Conservation (phyloP, 2,113 vertebrate species). For the Oceanites oceanicus region DNA sequence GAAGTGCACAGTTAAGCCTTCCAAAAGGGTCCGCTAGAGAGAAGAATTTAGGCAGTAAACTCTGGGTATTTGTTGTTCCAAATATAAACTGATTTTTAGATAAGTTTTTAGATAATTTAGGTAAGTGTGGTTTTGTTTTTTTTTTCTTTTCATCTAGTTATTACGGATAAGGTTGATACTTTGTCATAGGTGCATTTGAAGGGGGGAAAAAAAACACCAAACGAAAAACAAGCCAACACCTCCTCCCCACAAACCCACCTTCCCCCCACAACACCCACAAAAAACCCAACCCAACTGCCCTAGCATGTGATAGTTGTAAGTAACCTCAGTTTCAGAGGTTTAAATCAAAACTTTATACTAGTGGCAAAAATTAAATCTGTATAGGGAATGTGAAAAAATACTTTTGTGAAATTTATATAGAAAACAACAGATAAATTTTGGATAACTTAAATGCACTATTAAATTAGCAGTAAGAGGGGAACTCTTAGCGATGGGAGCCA, state of each 20-base stretch:
- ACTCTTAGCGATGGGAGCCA: neutral
- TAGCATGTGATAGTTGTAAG: neutral
- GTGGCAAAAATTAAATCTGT: neutral
- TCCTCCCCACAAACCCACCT: too few relatives aligned
- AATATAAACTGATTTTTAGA: neutral
- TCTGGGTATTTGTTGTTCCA: neutral
- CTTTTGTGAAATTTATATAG: neutral
- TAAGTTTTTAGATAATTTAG: too few relatives aligned
- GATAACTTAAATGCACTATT: neutral
- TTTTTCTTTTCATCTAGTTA: neutral
- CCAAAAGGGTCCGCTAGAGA: neutral
- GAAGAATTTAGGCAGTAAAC: neutral
- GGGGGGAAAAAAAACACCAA: neutral
- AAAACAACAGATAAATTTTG: neutral
- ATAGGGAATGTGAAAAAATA: neutral
- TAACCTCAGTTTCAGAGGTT: neutral
- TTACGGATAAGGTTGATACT: neutral
- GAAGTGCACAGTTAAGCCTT: neutral
- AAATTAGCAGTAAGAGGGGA: neutral
- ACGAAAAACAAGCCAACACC: neutral
- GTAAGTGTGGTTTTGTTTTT: too few relatives aligned
- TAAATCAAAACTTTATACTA: neutral
- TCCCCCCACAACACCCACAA: accelerated
- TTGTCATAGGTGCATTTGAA: neutral
- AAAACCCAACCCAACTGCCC: neutral